These are phyloP conservation scores for Myiopsitta monachus DNA, from an alignment of 2,113 vertebrate species.

Conservation along the genomic window DNA sequence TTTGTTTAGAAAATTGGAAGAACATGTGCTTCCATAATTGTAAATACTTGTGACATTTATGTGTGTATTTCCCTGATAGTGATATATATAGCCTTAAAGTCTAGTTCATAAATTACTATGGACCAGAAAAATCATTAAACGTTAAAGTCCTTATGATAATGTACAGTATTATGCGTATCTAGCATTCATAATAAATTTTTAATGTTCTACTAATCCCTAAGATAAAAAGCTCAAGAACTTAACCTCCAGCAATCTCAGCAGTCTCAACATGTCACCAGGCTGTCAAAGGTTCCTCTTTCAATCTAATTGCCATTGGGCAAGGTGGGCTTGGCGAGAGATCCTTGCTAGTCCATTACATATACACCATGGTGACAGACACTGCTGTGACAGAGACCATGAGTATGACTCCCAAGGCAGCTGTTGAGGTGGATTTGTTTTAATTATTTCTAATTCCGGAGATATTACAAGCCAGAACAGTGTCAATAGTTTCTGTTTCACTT, in stretches of 20 bases:
- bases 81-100: conserved; percentile 58
- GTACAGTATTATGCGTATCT: conserved; percentile 74
- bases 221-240: conserved; percentile 77
- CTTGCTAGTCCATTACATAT: conserved; percentile 65
- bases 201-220: conserved; percentile 76
- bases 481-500: conserved; percentile 57
- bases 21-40: neutral
- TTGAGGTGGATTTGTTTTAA: conserved; percentile 74
- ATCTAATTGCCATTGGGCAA: conserved; percentile 66
- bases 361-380: conserved; percentile 64
- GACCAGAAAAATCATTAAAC: conserved; percentile 82
- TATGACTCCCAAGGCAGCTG: conserved; percentile 82
- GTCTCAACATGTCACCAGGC: conserved; percentile 62
- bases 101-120: conserved; percentile 81
- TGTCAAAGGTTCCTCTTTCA: conserved; percentile 67
- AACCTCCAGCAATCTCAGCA: conserved; percentile 75
- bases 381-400: conserved; percentile 82
- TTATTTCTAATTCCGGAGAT: conserved; percentile 74
- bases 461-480: conserved; percentile 26
- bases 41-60: neutral
- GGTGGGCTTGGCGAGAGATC: conserved; percentile 43
- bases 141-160: conserved; percentile 79
- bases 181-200: conserved; percentile 79
- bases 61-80: conserved; percentile 74
- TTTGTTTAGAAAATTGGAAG: conserved; percentile 20